These are phyloP conservation scores for Babyrousa celebensis DNA, from an alignment of 2,797 vertebrate genomes.

Conservation along the genomic window DNA sequence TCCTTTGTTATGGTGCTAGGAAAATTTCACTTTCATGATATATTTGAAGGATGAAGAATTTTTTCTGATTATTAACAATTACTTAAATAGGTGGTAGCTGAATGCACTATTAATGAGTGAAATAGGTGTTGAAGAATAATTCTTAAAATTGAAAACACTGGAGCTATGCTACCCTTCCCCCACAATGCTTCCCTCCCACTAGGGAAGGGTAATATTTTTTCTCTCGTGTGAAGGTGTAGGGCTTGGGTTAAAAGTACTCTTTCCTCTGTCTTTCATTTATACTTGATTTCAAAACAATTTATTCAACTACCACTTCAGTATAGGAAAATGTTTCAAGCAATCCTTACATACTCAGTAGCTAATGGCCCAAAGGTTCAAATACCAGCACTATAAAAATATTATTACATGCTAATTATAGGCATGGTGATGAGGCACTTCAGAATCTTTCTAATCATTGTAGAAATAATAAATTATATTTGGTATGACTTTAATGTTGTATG, in stretches of 20 bases:
- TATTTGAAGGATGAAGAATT: not conserved
- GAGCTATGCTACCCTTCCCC: not conserved
- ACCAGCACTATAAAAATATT: constrained; percentile 47
- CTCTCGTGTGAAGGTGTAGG: not conserved
- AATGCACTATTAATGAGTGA: not conserved
- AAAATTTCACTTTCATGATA: constrained; percentile 43
- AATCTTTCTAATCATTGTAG: constrained; percentile 58
- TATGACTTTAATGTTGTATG: constrained; percentile 37
- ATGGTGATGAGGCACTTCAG: constrained; percentile 45
- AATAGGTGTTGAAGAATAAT: not conserved
- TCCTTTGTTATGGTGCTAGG: not conserved
- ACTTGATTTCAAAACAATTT: constrained; percentile 65
- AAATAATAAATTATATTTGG: constrained; percentile 55
- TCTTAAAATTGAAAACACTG: not conserved
- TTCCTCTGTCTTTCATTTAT: not conserved
- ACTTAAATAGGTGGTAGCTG: not conserved
- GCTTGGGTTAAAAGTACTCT: not conserved
- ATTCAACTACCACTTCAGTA: not conserved
- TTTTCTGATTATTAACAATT: constrained; percentile 17
- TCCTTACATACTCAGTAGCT: constrained; percentile 42
- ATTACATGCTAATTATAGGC: constrained; percentile 62
- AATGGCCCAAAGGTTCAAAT: constrained; percentile 33
- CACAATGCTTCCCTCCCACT: not conserved
- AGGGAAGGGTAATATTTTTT: not conserved
- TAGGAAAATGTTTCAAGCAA: constrained; percentile 64